Base-by-base conservation (phyloP, 2,888 invertebrate genomes). In the Hirtodrosophila histrioides region DNA sequence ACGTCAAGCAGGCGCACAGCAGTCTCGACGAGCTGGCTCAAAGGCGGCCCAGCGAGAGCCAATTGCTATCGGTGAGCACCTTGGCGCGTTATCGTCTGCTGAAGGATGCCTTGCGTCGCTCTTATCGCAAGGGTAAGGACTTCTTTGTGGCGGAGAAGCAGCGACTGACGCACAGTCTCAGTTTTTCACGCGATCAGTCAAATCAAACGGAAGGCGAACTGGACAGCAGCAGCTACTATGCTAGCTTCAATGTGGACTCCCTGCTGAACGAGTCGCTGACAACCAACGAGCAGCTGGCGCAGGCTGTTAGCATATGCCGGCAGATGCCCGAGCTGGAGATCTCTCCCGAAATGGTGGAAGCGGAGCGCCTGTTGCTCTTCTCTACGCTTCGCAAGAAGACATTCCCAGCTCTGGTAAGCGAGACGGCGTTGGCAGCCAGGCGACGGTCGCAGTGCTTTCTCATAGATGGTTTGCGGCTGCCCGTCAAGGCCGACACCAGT, bases 301-400 rank as follows among this genome's bases (percentile, higher is more conserved):
- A 93, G 72, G 92, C 93, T 0, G 89, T 93, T 8, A 91, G 82
- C 11, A 86, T 92, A 23, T 93, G 93, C 61, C 90, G 91, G 1
- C 90, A 90, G 29, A 88, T 91, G 70, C 92, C 92, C 7, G 92
- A 92, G 67, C 91, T 93, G 63, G 89, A 90, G 49, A 89, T 88
- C 9, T 92, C 93, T n/a, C 72, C 88, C 0, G 93, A 93, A 80
- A 92, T 93, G 86, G 91, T 93, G 0, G 93, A 93, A 70, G 93
- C 92, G 0, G 93, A 93, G 73, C 90, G 93, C 2, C 86, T 93
- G 17, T 69, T 93, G 7, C 76, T 93, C 2, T 85, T 92, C 61
- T 92, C 93, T 4, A 74, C 88, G 3, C 57, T 92, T 12, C 73
- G 70, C 1, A 46, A 36, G 4, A 63, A 68, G 33, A 17, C 61